Evolutionary conservation across 2,797 vertebrate species (phyloP).

Genomic region (Erethizon dorsatum): DNA sequence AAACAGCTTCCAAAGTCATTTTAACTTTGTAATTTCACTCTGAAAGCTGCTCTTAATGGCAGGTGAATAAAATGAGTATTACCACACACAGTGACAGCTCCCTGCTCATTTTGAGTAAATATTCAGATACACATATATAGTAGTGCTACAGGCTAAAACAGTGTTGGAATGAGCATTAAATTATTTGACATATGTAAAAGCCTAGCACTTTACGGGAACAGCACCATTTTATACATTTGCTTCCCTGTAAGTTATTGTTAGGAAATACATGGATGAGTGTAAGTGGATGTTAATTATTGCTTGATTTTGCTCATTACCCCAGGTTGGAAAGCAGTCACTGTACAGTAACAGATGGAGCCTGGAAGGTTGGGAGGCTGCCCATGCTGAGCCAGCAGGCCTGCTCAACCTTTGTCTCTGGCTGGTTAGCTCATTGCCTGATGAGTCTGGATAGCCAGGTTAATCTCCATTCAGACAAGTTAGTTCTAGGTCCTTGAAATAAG

Average conservation of each 20-base stretch:
- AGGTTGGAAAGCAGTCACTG: slow-evolving; percentile 14
- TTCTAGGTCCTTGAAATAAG: neutral
- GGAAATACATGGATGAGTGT: neutral
- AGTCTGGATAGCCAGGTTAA: neutral
- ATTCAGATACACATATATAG: neutral
- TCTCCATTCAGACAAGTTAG: neutral
- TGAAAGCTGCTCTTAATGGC: slow-evolving; percentile 25
- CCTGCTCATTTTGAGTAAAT: slow-evolving; percentile 8
- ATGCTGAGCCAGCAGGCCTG: neutral
- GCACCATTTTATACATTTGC: slow-evolving; percentile 30
- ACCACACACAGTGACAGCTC: neutral
- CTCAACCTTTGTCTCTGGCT: slow-evolving; percentile 1
- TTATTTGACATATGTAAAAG: neutral
- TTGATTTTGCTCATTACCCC: slow-evolving; percentile 4
- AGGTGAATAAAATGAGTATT: neutral
- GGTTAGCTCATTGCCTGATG: slow-evolving; percentile 17
- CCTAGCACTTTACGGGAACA: neutral
- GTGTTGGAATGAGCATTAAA: neutral
- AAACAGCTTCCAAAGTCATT: slow-evolving; percentile 16
- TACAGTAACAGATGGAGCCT: neutral
- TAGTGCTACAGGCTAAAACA: neutral
- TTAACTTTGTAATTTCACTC: slow-evolving; percentile 47
- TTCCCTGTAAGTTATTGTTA: slow-evolving; percentile 16
- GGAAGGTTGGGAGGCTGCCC: neutral
- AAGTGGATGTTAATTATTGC: neutral